A percentile compares a stretch with the other conserved stretches of the same genome.
Evolutionary conservation across 2,113 vertebrate genomes (phyloP).

Genomic region (Rhagologus leucostigma): DNA sequence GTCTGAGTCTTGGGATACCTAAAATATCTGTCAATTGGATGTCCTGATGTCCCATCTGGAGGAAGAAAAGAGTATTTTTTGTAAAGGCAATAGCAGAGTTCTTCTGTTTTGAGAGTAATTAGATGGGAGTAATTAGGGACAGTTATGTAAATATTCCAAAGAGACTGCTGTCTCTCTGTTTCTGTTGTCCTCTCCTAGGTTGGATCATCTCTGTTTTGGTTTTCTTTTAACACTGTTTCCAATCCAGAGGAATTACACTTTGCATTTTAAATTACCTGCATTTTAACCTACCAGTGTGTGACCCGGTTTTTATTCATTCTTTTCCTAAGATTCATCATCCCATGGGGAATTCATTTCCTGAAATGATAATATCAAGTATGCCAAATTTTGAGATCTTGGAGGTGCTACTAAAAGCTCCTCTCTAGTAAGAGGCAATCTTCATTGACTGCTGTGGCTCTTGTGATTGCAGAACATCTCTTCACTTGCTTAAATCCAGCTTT

Average conservation of each 20-base stretch:
- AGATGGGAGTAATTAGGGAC: background rate
- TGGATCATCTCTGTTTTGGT: background rate
- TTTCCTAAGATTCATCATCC: background rate
- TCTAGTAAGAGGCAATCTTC: constrained; percentile 39
- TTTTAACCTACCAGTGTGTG: background rate
- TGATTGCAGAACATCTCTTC: constrained; percentile 32
- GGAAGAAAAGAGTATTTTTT: background rate
- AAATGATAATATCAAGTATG: constrained; percentile 6
- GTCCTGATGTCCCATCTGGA: background rate
- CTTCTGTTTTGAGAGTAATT: background rate
- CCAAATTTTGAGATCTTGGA: background rate
- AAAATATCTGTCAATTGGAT: background rate
- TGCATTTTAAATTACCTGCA: background rate
- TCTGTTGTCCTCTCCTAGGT: background rate
- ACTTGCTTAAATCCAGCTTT: constrained; percentile 17
- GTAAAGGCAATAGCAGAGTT: background rate
- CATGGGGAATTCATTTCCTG: background rate
- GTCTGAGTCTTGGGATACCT: background rate
- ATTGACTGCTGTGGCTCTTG: constrained; percentile 24
- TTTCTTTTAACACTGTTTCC: background rate
- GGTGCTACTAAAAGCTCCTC: background rate
- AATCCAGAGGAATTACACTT: background rate
- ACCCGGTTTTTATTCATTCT: background rate
- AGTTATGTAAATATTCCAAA: background rate
- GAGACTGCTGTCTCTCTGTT: background rate